Evolutionary conservation across 2,797 vertebrate genomes (phyloP), one percentile per base, ranked within the genome.

Genomic region (Siniperca obscura): DNA sequence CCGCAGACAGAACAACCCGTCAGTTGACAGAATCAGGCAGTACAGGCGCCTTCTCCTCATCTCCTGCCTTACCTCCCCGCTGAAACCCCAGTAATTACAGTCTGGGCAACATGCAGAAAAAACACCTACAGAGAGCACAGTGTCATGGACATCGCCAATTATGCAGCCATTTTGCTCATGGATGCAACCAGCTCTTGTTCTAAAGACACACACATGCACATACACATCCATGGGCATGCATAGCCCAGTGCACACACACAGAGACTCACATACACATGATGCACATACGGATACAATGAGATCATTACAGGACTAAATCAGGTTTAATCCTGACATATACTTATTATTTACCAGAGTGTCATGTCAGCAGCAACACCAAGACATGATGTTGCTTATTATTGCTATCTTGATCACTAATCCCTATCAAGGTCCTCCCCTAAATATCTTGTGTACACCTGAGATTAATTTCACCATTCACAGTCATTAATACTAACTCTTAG

Each of bases 141-240:
- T 96, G 95, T 96, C 96, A 96, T 88, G 90, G 92, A 91, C 94
- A 93, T 91, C 80, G 75, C 94, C 95, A 96, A 95, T 96, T 96
- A 96, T 95, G 91, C 94, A 94, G 94, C 94, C 93, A 94, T 94
- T 95, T 95, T 95, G 94, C 94, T 94, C 83, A 83, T 88, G 93
- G 93, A 95, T 94, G 93, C 93, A 94, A 91, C 93, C 87, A 60
- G 85, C 88, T 91, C 88, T 84, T 80, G 91, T 92, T 89, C 91
- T 92, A 91, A 92, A 88, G 91, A 93, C 90, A 93, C 82, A 89
- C 86, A 89, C 88, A 82, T 46, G 90, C 87, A 89, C 77, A 76
- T 9, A 46, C 46, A 48, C 44, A 40, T 27, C 50, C 25, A 70
- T 19, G 50, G 72, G 61, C 80, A 74, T 6, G 50, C 78, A 27